Conservation (phyloP, 1,140 invertebrate genomes). For the Hyposmocoma kahamanoa region DNA sequence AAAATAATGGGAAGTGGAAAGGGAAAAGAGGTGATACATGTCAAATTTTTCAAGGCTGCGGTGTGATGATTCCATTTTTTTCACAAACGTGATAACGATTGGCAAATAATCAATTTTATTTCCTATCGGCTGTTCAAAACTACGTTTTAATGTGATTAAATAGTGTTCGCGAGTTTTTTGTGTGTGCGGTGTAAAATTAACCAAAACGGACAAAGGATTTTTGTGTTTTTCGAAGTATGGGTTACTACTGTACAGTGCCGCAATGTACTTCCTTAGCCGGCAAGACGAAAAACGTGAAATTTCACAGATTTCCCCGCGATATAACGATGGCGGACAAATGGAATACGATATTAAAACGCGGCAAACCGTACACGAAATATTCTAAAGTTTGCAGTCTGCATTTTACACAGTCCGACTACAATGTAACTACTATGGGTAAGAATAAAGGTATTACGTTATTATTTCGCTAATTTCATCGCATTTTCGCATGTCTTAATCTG, state of each 20-base stretch:
- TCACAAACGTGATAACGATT: slow-evolving; percentile 57
- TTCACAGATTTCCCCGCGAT: slow-evolving; percentile 63
- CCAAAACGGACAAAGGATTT: too few relatives aligned
- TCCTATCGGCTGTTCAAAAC: slow-evolving; percentile 4
- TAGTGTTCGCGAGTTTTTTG: too few relatives aligned
- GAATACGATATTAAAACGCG: slow-evolving; percentile 59
- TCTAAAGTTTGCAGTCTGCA: slow-evolving; percentile 68
- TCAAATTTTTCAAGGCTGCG: slow-evolving; percentile 71
- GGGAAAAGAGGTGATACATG: slow-evolving; percentile 65
- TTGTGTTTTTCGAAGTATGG: too few relatives aligned
- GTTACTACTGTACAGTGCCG: slow-evolving; percentile 69
- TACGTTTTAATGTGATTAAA: slow-evolving; percentile 20
- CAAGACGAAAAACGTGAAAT: slow-evolving; percentile 69
- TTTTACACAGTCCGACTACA: slow-evolving; percentile 64
- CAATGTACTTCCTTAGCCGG: slow-evolving; percentile 68
- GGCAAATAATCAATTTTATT: slow-evolving; percentile 40
- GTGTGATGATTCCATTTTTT: slow-evolving; percentile 65
- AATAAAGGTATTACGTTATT: slow-evolving; percentile 64
- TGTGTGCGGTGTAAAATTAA: too few relatives aligned
- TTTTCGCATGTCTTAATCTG: too few relatives aligned
- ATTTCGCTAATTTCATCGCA: too few relatives aligned
- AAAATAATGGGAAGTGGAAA: slow-evolving; percentile 51
- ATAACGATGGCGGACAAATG: slow-evolving; percentile 53
- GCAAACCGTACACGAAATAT: slow-evolving; percentile 60
- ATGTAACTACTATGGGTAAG: slow-evolving; percentile 70